phyloP scores from a whole-genome alignment of 53 echinoderm and acorn worm genomes.

The Glandiceps talaboti region DNA sequence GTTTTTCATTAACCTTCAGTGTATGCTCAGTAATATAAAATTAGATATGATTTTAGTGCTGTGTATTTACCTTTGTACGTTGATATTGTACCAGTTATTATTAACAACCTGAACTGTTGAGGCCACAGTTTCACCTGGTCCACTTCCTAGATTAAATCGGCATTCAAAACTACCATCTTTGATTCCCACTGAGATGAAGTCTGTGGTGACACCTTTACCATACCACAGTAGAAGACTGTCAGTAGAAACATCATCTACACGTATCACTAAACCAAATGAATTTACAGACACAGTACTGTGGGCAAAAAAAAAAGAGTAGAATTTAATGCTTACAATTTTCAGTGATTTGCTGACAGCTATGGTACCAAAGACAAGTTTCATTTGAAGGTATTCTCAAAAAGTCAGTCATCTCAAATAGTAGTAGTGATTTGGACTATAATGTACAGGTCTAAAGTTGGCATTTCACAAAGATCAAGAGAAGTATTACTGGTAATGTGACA shows the following conservation, averaged over 20 bases:
- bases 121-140: slow-evolving; percentile 25
- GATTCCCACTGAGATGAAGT: slow-evolving; percentile 67
- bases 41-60: no score
- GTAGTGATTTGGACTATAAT: no score
- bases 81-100: slow-evolving; percentile 43
- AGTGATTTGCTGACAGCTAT: no score
- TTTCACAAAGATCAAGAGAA: no score
- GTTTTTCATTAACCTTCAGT: no score
- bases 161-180: slow-evolving; percentile 33
- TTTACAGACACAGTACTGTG: slow-evolving; percentile 66
- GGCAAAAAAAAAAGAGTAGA: not conserved
- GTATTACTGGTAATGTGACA: no score
- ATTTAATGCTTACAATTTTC: no score
- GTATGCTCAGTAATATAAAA: no score
- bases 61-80: slow-evolving; percentile 66
- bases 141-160: slow-evolving; percentile 65
- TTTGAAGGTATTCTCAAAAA: no score
- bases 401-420: no score
- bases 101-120: slow-evolving; percentile 16
- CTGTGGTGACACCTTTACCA: slow-evolving; percentile 34
- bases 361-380: no score
- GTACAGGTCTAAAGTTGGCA: no score
- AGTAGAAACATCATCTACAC: slow-evolving; percentile 24
- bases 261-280: slow-evolving; percentile 57
- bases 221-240: slow-evolving; percentile 72